Conservation (phyloP, 2,888 invertebrate genomes). For the Atrina japonica region DNA sequence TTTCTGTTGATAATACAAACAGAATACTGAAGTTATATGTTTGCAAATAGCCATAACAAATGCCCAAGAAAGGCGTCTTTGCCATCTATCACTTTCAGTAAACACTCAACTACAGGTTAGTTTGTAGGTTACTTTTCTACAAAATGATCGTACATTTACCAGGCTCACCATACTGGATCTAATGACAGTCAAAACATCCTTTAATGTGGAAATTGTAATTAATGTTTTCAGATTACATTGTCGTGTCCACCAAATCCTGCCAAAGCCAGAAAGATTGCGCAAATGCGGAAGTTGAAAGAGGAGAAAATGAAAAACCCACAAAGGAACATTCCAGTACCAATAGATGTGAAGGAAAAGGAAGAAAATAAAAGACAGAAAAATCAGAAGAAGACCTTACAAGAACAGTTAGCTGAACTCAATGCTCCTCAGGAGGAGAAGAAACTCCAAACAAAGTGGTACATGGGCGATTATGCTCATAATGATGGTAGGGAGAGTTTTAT, state of each 20-base stretch:
- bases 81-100: too few species aligned
- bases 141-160: too few species aligned
- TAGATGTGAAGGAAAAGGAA: conserved; percentile 56
- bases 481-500: conserved; percentile 71
- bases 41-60: too few species aligned
- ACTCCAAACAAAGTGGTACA: conserved; percentile 73
- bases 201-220: conserved; percentile 1
- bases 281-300: conserved; percentile 72
- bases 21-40: too few species aligned
- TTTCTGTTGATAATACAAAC: too few species aligned
- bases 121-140: too few species aligned
- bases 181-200: too few species aligned
- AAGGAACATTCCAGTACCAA: conserved; percentile 36
- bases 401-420: conserved; percentile 45
- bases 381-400: conserved; percentile 41
- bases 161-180: too few species aligned
- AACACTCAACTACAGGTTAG: too few species aligned
- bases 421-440: conserved; percentile 50
- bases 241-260: conserved; percentile 78
- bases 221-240: conserved; percentile 73
- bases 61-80: too few species aligned
- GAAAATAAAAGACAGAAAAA: conserved; percentile 54
- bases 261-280: conserved; percentile 75
- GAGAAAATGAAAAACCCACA: conserved; percentile 74
- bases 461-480: conserved; percentile 75